A percentile compares a stretch with the other conserved stretches of the same genome.
Evolutionary conservation across 2,888 invertebrate genomes (phyloP).

Genomic region (Parascotia fuliginaria): DNA sequence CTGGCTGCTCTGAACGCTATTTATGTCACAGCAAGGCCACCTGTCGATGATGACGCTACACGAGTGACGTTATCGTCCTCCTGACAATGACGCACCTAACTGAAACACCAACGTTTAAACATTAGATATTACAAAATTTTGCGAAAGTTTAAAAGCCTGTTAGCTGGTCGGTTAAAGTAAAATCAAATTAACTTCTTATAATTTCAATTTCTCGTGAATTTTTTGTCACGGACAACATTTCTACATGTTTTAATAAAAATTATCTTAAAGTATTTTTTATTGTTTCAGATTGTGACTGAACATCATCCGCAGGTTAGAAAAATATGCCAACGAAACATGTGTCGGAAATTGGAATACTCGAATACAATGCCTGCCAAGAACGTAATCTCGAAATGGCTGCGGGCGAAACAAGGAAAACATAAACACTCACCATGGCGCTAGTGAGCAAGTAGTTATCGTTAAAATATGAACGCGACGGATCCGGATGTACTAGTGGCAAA

Average conservation of each 20-base stretch:
- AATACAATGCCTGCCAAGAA: slow-evolving; percentile 81
- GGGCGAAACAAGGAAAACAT: slow-evolving; percentile 79
- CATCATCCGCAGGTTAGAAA: slow-evolving; percentile 51
- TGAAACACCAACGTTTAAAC: slow-evolving; percentile 11
- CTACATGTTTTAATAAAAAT: no score
- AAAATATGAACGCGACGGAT: slow-evolving; percentile 80
- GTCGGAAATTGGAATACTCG: slow-evolving; percentile 68
- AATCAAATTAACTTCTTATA: no score
- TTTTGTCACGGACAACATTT: no score
- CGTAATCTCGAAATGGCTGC: slow-evolving; percentile 82
- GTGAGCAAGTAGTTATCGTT: slow-evolving; percentile 68
- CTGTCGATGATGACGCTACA: slow-evolving; percentile 59
- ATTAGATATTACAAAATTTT: slow-evolving; percentile 9
- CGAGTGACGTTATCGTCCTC: slow-evolving; percentile 42
- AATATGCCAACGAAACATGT: slow-evolving; percentile 76
- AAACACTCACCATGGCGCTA: slow-evolving; percentile 80
- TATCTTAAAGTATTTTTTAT: no score
- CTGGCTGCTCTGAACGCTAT: slow-evolving; percentile 75
- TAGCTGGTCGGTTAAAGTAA: no score
- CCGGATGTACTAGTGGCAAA: slow-evolving; percentile 74
- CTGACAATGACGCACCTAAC: slow-evolving; percentile 49
- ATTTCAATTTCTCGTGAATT: no score
- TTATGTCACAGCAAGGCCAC: slow-evolving; percentile 76
- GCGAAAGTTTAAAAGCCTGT: neutral
- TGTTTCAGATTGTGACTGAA: slow-evolving; percentile 69